Base-by-base conservation (phyloP, 2,797 vertebrate genomes). In the Notolepis coatsorum region DNA sequence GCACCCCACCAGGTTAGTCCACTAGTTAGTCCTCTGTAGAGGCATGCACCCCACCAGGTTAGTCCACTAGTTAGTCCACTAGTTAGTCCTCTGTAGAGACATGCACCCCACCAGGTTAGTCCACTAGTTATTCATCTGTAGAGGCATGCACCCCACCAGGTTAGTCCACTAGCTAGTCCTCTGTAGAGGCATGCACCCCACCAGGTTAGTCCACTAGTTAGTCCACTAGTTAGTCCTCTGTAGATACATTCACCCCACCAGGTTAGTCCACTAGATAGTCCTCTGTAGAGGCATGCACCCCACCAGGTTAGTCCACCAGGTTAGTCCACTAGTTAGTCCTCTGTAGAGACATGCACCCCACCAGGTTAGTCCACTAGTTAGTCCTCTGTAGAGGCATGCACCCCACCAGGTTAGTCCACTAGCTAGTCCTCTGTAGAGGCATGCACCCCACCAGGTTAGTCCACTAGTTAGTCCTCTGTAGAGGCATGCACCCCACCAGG, bases 391-490 rank as follows among this genome's bases (percentile, higher is more conserved):
- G 97, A 96, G 71, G 93, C 97, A 5, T 96, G 93, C 76, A 99
- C 97, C 0, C 96, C 97, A 13, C 97, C 97, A 95, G 97, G 97
- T 98, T n/a, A n/a, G n/a, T n/a, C n/a, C n/a, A n/a, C n/a, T n/a
- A n/a, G n/a, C n/a, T n/a, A 96, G 71, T 93, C 95, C 1, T 96
- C 97, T 0, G 92, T 96, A 31, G 97, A 96, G 71, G 93, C 97
- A 5, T 96, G 93, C 76, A 99, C 97, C 0, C 96, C 97, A 13
- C 97, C 97, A 95, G 97, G 97, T 98, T n/a, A n/a, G n/a, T n/a
- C n/a, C n/a, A n/a, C n/a, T n/a, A n/a, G n/a, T 31, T 96, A 96
- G 71, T 93, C 95, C 1, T 96, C 97, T 0, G 92, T 96, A 31
- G 97, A 96, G 71, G 93, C 97, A 5, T 96, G 93, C 76, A 99